A percentile compares a stretch with the other conserved stretches of the same genome.
phyloP scores from a whole-genome alignment of 2,888 invertebrate species.

The Loripinus fragilis region DNA sequence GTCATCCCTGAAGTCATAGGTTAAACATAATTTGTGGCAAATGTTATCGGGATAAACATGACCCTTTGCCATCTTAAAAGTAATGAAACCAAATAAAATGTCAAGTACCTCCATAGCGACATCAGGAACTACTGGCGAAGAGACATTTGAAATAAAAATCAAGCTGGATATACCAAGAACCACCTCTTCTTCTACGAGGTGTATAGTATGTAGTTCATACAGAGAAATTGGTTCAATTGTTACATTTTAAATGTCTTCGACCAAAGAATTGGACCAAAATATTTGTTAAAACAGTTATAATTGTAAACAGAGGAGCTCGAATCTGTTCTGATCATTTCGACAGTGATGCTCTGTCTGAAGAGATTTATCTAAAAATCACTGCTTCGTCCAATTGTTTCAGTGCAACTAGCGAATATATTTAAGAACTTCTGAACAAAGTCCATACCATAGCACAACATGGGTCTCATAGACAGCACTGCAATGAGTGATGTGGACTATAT shows the following conservation, averaged over 20 bases:
- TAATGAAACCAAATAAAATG: neutral
- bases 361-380: slow-evolving; percentile 17
- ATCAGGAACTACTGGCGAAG: neutral
- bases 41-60: neutral
- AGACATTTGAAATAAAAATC: slow-evolving; percentile 4
- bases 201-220: slow-evolving; percentile 20
- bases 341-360: slow-evolving; percentile 5
- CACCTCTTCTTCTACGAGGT: neutral
- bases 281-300: neutral
- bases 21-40: slow-evolving; percentile 5
- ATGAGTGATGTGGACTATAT: slow-evolving; percentile 20
- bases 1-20: slow-evolving; percentile 15
- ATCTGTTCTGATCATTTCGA: slow-evolving; percentile 10
- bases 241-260: slow-evolving; percentile 14
- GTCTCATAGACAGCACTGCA: slow-evolving; percentile 16
- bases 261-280: neutral
- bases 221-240: slow-evolving; percentile 37
- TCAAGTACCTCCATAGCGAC: slow-evolving; percentile 1
- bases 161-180: slow-evolving; percentile 1
- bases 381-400: neutral
- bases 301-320: slow-evolving; percentile 11
- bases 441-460: slow-evolving; percentile 7
- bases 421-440: slow-evolving; percentile 1
- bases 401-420: slow-evolving; percentile 7
- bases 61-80: slow-evolving; percentile 13